These are phyloP conservation scores for Cydia splendana DNA, from an alignment of 1,140 invertebrate species.

Conservation along the genomic window DNA sequence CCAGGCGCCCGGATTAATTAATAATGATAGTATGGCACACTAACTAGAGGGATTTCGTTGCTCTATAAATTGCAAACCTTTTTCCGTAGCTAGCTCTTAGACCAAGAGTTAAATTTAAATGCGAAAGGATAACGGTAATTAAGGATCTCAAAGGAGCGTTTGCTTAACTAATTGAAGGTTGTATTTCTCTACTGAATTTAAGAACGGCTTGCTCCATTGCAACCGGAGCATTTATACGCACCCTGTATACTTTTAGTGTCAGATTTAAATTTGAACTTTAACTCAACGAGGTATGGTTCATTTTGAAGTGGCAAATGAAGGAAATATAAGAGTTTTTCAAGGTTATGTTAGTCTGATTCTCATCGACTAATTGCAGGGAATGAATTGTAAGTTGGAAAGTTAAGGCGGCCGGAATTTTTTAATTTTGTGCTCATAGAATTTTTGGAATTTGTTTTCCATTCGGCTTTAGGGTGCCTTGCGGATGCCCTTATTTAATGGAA, in stretches of 20 bases:
- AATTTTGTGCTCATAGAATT: slow-evolving; percentile 15
- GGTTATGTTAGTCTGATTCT: background rate
- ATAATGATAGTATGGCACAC: too few relatives aligned
- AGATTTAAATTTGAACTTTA: background rate
- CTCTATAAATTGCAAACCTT: too few relatives aligned
- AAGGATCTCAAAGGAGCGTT: slow-evolving; percentile 41
- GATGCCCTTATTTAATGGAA: background rate
- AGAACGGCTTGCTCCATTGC: slow-evolving; percentile 20
- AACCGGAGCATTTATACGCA: background rate
- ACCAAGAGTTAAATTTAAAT: slow-evolving; percentile 50
- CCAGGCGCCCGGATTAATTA: too few relatives aligned
- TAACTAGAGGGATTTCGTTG: too few relatives aligned
- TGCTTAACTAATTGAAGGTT: slow-evolving; percentile 49
- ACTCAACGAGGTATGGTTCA: background rate
- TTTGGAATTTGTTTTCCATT: slow-evolving; percentile 18
- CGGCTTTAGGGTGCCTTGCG: background rate
- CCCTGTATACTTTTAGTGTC: background rate
- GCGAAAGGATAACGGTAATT: slow-evolving; percentile 49
- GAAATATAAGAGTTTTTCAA: background rate
- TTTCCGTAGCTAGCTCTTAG: too few relatives aligned
- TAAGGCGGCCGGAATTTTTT: slow-evolving; percentile 15
- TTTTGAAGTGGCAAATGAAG: background rate
- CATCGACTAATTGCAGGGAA: slow-evolving; percentile 24
- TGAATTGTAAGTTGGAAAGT: slow-evolving; percentile 2
- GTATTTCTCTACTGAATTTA: slow-evolving; percentile 38